Evolutionary conservation across 1,140 invertebrate genomes (phyloP), one percentile per base, ranked within the genome.

Genomic region (Drosophila nigromelanica): DNA sequence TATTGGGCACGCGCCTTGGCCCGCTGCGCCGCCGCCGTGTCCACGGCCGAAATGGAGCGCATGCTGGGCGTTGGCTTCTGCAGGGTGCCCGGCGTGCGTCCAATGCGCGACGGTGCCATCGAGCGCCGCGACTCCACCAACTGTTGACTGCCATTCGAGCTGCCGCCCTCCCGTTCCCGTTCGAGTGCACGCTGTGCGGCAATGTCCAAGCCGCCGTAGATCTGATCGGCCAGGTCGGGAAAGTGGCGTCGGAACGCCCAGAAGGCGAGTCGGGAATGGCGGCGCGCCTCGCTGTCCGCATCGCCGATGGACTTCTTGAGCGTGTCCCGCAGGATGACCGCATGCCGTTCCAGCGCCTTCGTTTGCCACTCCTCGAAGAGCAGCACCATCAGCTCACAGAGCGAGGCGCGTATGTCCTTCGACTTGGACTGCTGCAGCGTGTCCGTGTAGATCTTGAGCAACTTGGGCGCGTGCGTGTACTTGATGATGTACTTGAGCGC

Each of bases 181-280:
- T 96, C 96, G 7, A 99, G 90, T 63, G 96, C 95, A 68, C 96
- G 94, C 92, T 98, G 97, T 67, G 98, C 97, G 4, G 95, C 94
- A 1, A 95, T 92, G 89, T 99, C 98, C 30, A 99, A 93, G 0
- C 95, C 95, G 35, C 95, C 95, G 71, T 98, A 95, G 48, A 99
- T 93, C 33, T 93, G 93, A 73, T 99, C 98, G 1, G 97, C 98
- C 78, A 97, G 95, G 21, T 97, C 96, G 0, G 97, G 97, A 92
- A 99, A 99, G 86, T 98, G 96, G 15, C 96, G 95, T 60, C 96
- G 95, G 93, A 98, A 99, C 40, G 95, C 95, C 95, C 97, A 97
- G 92, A 96, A 99, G 27, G 98, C 97, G 86, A 97, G 96, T 80
- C 97, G 93, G 0, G 96, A 95, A 79, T 94, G 93, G 1, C 94